A percentile compares a stretch with the other conserved stretches of the same genome.
These are phyloP conservation scores for Coenonympha arcania DNA, from an alignment of 2,888 invertebrate genomes.

Conservation along the genomic window DNA sequence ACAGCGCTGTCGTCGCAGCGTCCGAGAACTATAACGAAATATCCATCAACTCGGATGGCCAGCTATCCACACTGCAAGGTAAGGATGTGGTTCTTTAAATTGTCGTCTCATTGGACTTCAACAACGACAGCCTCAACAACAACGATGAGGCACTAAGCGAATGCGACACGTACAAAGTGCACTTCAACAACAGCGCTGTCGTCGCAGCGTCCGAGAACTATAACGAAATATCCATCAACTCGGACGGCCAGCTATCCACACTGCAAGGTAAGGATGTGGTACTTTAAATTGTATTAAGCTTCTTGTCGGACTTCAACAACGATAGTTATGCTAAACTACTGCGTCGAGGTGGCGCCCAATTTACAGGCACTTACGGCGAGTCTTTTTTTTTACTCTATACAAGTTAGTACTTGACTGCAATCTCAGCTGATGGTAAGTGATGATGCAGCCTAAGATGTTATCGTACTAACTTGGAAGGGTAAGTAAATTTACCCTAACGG, in stretches of 20 bases:
- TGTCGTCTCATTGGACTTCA: constrained; percentile 68
- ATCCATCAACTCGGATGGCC: constrained; percentile 64
- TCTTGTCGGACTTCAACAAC: constrained; percentile 67
- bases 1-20: constrained; percentile 50
- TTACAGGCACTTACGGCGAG: no score
- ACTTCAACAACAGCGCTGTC: constrained; percentile 58
- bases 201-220: constrained; percentile 60
- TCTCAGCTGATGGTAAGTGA: no score
- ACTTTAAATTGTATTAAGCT: no score
- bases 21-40: constrained; percentile 70
- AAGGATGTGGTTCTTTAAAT: no score
- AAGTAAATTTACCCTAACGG: no score
- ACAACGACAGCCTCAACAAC: constrained; percentile 69
- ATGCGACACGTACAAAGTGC: constrained; percentile 67
- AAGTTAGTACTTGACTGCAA: no score
- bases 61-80: constrained; percentile 68
- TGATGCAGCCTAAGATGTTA: no score
- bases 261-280: constrained; percentile 68
- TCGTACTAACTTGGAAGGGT: no score
- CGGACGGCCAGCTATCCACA: constrained; percentile 64
- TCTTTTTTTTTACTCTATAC: no score
- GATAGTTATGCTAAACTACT: no score
- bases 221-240: constrained; percentile 66
- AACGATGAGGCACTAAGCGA: constrained; percentile 50
- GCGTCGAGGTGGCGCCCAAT: no score